Base-by-base conservation (phyloP, 1,140 invertebrate genomes). In the Pogonomyrmex californicus region DNA sequence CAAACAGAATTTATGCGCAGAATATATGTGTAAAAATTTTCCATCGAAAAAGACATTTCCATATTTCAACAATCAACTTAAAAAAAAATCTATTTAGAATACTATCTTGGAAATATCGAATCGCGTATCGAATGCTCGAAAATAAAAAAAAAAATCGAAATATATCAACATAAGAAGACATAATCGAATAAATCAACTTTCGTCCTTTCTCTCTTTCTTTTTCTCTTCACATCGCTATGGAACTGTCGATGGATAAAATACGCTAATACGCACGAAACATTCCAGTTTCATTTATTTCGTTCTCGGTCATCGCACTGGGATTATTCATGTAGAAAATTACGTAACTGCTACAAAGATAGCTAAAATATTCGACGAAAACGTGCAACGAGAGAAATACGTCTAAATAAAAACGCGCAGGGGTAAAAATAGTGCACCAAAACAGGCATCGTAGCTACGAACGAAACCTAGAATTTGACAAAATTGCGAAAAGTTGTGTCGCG, bases 371-470 rank as follows among this genome's bases (percentile, higher is more conserved):
- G 83, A 89, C 88, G 87, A 88, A 92, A 92, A 92, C 87, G 90
- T 83, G 88, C 90, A 90, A 87, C 71, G 90, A 88, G 88, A 92
- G 78, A 88, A 91, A 89, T 78, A 79, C 77, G 79, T 56, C 78
- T 88, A 89, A 91, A 89, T 87, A 91, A 92, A 93, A 79, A 92
- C 86, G 86, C 83, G 75, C 58, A 3, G 10, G 88, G 86, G 87
- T 90, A 93, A 93, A 93, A 93, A 92, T 93, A 93, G 92, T 93
- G 88, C 86, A 82, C 81, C 78, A 86, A 89, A 86, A 89, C 88
- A 78, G 88, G 88, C 88, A 90, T 75, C 70, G 86, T 88, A 85
- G 77, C 85, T 60, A 79, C 86, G 73, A 30, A 85, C 83, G 58
- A 63, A 65, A 77, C 60, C 10, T 76, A 23, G 85, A 86, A 68